These are phyloP conservation scores for Rhagium mordax DNA, from an alignment of 2,888 invertebrate genomes.

Conservation along the genomic window DNA sequence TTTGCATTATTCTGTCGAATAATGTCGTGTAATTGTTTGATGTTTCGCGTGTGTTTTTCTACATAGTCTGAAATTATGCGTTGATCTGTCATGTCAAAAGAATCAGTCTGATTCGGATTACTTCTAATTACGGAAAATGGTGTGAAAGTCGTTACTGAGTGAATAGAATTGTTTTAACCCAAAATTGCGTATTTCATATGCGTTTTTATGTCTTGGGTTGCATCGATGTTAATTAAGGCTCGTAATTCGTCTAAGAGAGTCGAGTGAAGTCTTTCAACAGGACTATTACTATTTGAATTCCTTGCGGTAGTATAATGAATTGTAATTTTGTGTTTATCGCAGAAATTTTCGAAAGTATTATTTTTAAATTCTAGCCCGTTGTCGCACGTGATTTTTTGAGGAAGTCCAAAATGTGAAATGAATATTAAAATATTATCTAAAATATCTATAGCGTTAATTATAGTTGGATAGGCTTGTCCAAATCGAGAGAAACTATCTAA, in stretches of 20 bases:
- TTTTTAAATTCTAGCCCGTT: constrained; percentile 27
- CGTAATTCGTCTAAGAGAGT: too few relatives aligned
- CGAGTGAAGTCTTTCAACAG: too few relatives aligned
- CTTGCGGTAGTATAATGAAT: too few relatives aligned
- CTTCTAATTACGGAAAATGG: constrained; percentile 27
- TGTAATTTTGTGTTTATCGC: neutral
- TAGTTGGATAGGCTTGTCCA: constrained; percentile 17
- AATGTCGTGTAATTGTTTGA: too few relatives aligned
- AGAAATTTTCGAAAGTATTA: neutral
- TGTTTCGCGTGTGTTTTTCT: neutral
- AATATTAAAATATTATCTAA: constrained; percentile 11
- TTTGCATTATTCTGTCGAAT: too few relatives aligned
- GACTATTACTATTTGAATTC: too few relatives aligned
- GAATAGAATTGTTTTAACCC: constrained; percentile 31
- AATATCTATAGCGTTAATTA: constrained; percentile 1
- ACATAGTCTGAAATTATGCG: neutral
- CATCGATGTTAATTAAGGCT: too few relatives aligned
- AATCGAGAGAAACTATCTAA: constrained; percentile 11
- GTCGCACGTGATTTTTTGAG: neutral
- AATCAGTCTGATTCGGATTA: neutral
- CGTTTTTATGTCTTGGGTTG: too few relatives aligned
- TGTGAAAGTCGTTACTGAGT: constrained; percentile 10
- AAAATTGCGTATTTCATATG: constrained; percentile 13
- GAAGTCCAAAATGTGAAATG: neutral
- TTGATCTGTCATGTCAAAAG: constrained; percentile 7